Evolutionary conservation across 2,888 invertebrate genomes (phyloP).

Genomic region (Cryptocheilus praepositus): DNA sequence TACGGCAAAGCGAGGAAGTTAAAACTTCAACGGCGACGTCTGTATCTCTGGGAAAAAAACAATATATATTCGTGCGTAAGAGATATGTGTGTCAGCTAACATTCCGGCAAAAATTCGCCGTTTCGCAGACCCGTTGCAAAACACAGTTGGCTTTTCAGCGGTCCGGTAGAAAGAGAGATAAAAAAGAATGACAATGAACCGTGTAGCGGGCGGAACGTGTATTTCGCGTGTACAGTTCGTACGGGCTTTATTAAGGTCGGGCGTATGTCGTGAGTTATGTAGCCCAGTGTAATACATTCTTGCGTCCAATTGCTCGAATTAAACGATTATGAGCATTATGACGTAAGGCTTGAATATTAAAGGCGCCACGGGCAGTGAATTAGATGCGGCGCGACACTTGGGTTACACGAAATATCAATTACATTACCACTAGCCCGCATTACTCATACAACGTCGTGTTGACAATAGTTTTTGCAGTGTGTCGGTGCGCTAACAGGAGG

Average conservation of each 20-base stretch:
- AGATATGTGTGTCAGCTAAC: too few relatives aligned
- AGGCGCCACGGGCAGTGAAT: not conserved
- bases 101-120: too few relatives aligned
- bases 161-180: too few relatives aligned
- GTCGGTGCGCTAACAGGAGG: too few relatives aligned
- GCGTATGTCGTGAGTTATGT: not conserved
- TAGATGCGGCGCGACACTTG: not conserved
- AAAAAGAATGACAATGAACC: too few relatives aligned
- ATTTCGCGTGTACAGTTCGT: not conserved
- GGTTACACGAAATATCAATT: conserved; percentile 2
- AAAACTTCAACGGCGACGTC: too few relatives aligned
- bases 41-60: not conserved
- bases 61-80: not conserved
- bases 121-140: too few relatives aligned
- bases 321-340: conserved; percentile 19
- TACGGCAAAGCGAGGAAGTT: not conserved
- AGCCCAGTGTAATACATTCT: conserved; percentile 1
- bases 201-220: not conserved
- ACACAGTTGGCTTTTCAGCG: too few relatives aligned
- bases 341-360: conserved; percentile 15
- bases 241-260: conserved; percentile 4
- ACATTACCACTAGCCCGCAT: not conserved
- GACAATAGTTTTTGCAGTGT: too few relatives aligned
- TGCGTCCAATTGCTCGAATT: conserved; percentile 26
- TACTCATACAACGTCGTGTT: not conserved